Conservation (phyloP, 1,140 invertebrate genomes). For the Danaus plexippus region DNA sequence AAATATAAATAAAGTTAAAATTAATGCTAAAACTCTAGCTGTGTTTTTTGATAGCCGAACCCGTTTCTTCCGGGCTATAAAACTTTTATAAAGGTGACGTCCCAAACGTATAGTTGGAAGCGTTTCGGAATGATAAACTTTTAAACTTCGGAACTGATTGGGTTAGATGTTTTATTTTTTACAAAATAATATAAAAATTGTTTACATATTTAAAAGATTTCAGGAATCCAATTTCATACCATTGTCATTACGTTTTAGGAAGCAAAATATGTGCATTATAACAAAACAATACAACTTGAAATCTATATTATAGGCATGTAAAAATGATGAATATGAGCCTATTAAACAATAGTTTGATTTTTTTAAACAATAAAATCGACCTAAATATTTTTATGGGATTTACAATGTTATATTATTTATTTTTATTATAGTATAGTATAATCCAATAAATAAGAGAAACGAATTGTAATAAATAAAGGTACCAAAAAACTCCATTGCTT, state of each 20-base stretch:
- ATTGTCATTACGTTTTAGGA: too few species aligned
- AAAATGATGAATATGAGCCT: too few species aligned
- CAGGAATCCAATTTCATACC: too few species aligned
- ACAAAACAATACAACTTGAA: too few species aligned
- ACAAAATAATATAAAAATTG: not conserved
- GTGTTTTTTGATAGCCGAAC: constrained; percentile 53
- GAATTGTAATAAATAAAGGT: constrained; percentile 1
- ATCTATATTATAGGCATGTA: too few species aligned
- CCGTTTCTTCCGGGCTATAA: constrained; percentile 60
- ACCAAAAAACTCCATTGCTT: constrained; percentile 19
- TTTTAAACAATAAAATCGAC: too few species aligned
- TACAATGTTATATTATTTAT: too few species aligned
- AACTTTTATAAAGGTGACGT: constrained; percentile 60
- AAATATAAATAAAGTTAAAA: constrained; percentile 31
- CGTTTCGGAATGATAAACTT: constrained; percentile 42
- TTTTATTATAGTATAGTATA: too few species aligned
- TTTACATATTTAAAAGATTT: not conserved
- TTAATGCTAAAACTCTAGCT: constrained; percentile 52
- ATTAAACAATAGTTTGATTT: too few species aligned
- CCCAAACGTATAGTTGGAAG: constrained; percentile 51
- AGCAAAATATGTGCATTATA: too few species aligned
- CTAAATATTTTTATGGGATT: too few species aligned
- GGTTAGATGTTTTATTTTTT: constrained; percentile 8
- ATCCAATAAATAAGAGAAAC: not conserved
- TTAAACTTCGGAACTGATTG: constrained; percentile 35